Base-by-base conservation (phyloP, 2,888 invertebrate species). In the Epinotia bilunana region DNA sequence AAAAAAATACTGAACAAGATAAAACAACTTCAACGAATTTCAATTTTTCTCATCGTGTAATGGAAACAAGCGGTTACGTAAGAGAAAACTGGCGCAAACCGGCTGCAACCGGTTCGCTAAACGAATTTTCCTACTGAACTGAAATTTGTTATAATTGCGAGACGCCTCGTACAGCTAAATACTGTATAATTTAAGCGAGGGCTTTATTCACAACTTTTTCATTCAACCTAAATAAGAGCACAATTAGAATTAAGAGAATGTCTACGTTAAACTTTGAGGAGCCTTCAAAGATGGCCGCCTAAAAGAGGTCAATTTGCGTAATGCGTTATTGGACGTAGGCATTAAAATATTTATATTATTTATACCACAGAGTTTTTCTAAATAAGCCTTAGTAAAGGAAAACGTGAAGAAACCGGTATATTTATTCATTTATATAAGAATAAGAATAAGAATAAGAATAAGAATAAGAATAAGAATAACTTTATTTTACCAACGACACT, bases 121-220 rank as follows among this genome's bases (percentile, higher is more conserved):
- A 75, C 75, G 75, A 75, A 75, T 75, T 75, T 72, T 71, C 75
- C 65, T 72, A 62, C 75, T 62, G 67, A 72, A 75, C 74, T 28
- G 69, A 75, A 72, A 75, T 75, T 75, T 72, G 75, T 72, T 72
- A 72, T 75, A 75, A 75, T 72, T 75, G 75, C 72, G 74, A 74
- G 64, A 20, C 43, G 39, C 57, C 58, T 55, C 74, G 58, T 69
- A 33, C 61, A 43, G 61, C 72, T 72, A 74, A 74, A 74, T 65
- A 74, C 71, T 71, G 71, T 55, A 69, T 74, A 71, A 74, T 74
- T 74, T 70, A 18, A 64, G 63, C 46, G 16, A 61, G 11, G 4
- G 28, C 63, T 63, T n/a, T 46, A 43, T 55, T 63, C n/a, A 57
- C 69, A 70, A 57, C 58, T 70, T 74, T 63, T 58, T 39, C 20